Conservation (phyloP, 2,888 invertebrate species). For the Chouioia cunea region DNA sequence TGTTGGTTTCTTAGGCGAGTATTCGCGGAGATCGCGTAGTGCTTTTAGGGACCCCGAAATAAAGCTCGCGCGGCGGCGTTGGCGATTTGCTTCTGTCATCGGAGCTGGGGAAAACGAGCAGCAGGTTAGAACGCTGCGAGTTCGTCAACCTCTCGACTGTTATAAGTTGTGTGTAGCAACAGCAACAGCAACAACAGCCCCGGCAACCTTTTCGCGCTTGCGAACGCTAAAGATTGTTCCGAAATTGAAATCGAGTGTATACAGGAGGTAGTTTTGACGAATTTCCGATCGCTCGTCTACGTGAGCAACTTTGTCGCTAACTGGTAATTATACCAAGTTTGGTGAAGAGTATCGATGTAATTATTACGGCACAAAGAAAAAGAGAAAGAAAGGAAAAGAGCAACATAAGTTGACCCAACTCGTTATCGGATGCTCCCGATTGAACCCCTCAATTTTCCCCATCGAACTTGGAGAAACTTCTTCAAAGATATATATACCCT, state of each 20-base stretch:
- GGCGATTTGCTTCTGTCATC: conserved; percentile 39
- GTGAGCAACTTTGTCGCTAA: too few species aligned
- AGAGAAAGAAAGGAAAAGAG: conserved; percentile 3
- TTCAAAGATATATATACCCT: conserved; percentile 5
- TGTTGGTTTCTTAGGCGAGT: background rate
- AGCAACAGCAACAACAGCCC: conserved; percentile 1
- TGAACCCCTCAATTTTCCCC: background rate
- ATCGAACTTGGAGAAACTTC: background rate
- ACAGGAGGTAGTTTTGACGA: too few species aligned
- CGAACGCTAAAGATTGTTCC: conserved; percentile 43
- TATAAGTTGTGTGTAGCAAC: background rate
- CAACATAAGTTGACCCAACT: background rate
- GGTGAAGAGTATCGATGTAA: too few species aligned
- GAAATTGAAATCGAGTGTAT: conserved; percentile 47
- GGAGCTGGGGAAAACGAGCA: conserved; percentile 10
- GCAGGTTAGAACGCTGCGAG: conserved; percentile 50
- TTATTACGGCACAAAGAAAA: background rate
- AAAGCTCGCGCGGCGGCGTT: conserved; percentile 26
- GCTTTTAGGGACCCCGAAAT: conserved; percentile 33
- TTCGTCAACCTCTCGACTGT: conserved; percentile 51
- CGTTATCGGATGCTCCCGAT: background rate
- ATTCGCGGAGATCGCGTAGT: background rate
- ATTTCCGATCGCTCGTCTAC: too few species aligned
- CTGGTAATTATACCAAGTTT: too few species aligned
- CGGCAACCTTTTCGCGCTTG: conserved; percentile 41